Evolutionary conservation across 2,113 vertebrate species (phyloP).

Genomic region (Cottus gobio): DNA sequence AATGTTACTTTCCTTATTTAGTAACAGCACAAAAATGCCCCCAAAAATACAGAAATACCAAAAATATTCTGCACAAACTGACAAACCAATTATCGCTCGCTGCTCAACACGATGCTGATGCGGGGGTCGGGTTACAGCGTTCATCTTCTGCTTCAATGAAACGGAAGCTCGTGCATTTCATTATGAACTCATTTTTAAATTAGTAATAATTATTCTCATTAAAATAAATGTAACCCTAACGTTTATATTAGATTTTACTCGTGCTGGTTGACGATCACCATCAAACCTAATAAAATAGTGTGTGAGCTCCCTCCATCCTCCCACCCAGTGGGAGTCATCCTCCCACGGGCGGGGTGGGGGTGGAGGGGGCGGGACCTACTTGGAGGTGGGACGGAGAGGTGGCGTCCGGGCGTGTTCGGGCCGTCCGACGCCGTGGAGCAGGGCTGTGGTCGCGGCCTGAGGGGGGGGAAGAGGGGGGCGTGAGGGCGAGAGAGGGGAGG

Average conservation of each 20-base stretch:
- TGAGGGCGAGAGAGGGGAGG: constrained; percentile 68
- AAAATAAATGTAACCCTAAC: too few species aligned
- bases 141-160: too few species aligned
- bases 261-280: neutral
- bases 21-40: too few species aligned
- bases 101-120: too few species aligned
- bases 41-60: too few species aligned
- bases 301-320: neutral
- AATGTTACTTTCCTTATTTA: too few species aligned
- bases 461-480: constrained; percentile 74
- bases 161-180: too few species aligned
- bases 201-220: too few species aligned
- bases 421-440: constrained; percentile 60
- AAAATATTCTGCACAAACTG: too few species aligned
- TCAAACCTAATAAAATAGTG: neutral
- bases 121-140: too few species aligned
- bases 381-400: constrained; percentile 81
- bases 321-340: neutral
- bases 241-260: neutral
- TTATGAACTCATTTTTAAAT: too few species aligned
- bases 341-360: neutral
- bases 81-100: too few species aligned
- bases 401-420: constrained; percentile 59
- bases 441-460: constrained; percentile 74
- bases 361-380: constrained; percentile 63